These are phyloP conservation scores for Sussaba pulchella DNA, from an alignment of 2,888 invertebrate genomes.

Conservation along the genomic window DNA sequence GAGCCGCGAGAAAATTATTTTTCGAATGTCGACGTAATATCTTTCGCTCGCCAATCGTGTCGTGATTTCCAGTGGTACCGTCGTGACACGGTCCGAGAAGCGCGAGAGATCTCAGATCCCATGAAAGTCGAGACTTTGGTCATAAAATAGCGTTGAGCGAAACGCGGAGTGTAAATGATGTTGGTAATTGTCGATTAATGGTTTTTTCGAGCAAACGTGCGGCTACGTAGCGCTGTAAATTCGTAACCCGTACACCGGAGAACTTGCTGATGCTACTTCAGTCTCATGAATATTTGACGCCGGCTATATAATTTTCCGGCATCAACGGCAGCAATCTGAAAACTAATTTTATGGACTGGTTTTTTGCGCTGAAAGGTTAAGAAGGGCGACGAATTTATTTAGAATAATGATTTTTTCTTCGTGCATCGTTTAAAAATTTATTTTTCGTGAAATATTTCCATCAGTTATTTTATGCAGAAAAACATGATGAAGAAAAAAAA, in stretches of 20 bases:
- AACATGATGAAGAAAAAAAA: neutral
- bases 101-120: neutral
- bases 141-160: neutral
- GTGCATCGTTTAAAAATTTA: neutral
- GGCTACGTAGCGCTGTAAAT: constrained; percentile 29
- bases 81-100: neutral
- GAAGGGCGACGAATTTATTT: constrained; percentile 30
- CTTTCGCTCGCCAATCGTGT: neutral
- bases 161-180: constrained; percentile 2
- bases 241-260: constrained; percentile 25
- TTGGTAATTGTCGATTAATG: constrained; percentile 52
- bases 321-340: neutral
- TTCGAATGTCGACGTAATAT: neutral
- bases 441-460: too few relatives aligned
- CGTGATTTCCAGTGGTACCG: neutral
- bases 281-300: constrained; percentile 61
- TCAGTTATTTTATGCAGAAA: neutral
- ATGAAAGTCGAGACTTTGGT: neutral
- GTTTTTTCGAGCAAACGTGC: constrained; percentile 35
- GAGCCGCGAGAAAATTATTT: neutral
- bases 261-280: constrained; percentile 41
- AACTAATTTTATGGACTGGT: constrained; percentile 39
- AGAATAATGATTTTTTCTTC: constrained; percentile 7
- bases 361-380: constrained; percentile 9
- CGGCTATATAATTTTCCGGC: constrained; percentile 1